These are phyloP conservation scores for Venustoraphidia nigricollis DNA, from an alignment of 2,888 invertebrate genomes.

Conservation along the genomic window DNA sequence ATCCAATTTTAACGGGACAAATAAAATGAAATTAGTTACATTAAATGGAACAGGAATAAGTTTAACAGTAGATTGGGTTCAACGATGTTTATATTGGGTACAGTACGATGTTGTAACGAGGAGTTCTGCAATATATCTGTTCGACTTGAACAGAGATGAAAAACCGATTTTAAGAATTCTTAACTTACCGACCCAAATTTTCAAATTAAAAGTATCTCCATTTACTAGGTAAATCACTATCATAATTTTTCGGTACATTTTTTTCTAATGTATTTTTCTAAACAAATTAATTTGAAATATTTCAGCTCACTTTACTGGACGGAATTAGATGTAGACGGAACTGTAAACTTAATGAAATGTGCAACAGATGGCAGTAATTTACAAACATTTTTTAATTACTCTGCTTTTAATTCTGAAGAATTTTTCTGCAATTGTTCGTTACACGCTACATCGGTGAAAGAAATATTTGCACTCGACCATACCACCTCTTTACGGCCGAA, in stretches of 20 bases:
- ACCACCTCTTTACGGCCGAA: conserved; percentile 36
- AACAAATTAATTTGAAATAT: conserved; percentile 7
- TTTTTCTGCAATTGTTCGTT: conserved; percentile 49
- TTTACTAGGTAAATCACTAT: conserved; percentile 40
- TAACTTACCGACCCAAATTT: conserved; percentile 37
- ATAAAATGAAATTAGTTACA: conserved; percentile 35
- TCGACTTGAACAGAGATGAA: conserved; percentile 47
- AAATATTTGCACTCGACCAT: conserved; percentile 51
- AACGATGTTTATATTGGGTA: conserved; percentile 68
- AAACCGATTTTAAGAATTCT: conserved; percentile 33
- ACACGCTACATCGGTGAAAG: conserved; percentile 40
- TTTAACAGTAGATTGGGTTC: conserved; percentile 77
- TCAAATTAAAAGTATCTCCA: conserved; percentile 59
- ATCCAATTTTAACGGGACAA: conserved; percentile 38
- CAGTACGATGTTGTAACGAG: conserved; percentile 31
- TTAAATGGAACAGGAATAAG: conserved; percentile 43
- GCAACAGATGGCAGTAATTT: conserved; percentile 38
- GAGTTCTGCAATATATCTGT: conserved; percentile 41
- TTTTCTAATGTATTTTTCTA: neutral
- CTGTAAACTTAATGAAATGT: conserved; percentile 46
- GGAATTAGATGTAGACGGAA: conserved; percentile 41
- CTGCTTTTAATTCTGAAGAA: conserved; percentile 13
- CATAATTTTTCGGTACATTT: conserved; percentile 3
- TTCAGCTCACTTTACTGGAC: conserved; percentile 60
- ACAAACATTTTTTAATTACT: conserved; percentile 35